These are phyloP conservation scores for Ondatra zibethicus DNA, from an alignment of 2,113 vertebrate species.

Conservation along the genomic window DNA sequence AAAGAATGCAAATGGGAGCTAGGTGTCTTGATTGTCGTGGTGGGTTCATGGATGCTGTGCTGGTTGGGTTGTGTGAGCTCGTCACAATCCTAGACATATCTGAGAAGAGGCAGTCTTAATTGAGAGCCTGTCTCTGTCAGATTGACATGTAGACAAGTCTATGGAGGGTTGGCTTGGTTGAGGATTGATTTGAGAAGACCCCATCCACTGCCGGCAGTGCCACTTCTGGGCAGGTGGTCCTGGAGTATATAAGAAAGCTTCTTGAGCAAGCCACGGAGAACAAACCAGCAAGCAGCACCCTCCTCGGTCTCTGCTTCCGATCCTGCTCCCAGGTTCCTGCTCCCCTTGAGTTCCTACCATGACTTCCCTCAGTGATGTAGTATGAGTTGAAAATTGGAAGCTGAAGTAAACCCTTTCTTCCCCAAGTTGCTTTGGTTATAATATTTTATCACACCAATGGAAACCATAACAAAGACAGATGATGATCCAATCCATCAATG, in stretches of 20 bases:
- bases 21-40: background rate
- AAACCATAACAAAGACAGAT: background rate
- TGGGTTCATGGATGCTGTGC: background rate
- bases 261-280: background rate
- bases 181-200: background rate
- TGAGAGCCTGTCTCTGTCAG: background rate
- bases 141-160: background rate
- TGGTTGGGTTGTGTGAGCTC: background rate
- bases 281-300: background rate
- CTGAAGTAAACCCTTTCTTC: background rate
- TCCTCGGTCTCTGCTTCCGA: background rate
- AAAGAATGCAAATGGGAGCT: accelerated
- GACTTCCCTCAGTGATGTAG: background rate
- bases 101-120: background rate
- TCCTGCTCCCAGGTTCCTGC: background rate
- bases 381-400: background rate
- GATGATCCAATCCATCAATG: background rate
- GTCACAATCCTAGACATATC: background rate
- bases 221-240: background rate
- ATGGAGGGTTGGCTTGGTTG: background rate
- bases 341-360: background rate
- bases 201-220: background rate
- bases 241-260: background rate
- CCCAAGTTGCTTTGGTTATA: background rate
- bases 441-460: background rate